A percentile compares a stretch with the other conserved stretches of the same genome.
phyloP scores from a whole-genome alignment of 2,797 vertebrate genomes.

The Danio kyathit region DNA sequence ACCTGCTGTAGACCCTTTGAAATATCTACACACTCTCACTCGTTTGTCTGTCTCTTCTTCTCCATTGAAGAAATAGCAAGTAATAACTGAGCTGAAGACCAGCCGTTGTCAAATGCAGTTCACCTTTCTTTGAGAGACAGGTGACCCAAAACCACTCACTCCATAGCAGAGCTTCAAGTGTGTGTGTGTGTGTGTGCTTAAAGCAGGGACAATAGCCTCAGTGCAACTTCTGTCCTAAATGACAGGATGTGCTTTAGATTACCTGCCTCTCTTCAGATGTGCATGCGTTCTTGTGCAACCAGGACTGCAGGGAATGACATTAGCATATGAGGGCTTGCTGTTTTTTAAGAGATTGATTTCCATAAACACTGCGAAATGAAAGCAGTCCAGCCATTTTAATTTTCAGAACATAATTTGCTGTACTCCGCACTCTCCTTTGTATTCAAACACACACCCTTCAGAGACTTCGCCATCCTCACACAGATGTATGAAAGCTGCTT shows the following conservation, averaged over 20 bases:
- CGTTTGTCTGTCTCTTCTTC: conserved; percentile 20
- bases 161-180: conserved; percentile 43
- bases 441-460: conserved; percentile 27
- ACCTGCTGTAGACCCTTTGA: conserved; percentile 22
- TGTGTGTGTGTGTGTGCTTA: conserved; percentile 1
- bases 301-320: conserved; percentile 34
- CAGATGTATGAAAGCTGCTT: conserved; percentile 19
- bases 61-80: conserved; percentile 6
- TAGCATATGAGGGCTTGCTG: conserved; percentile 22
- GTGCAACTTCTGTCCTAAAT: conserved; percentile 47
- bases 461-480: conserved; percentile 27
- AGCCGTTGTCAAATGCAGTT: conserved; percentile 40
- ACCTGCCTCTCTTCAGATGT: conserved; percentile 16
- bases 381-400: conserved; percentile 19
- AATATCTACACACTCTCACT: conserved; percentile 27
- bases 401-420: conserved; percentile 16
- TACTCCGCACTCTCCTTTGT: conserved; percentile 18
- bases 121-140: conserved; percentile 48
- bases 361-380: conserved; percentile 31
- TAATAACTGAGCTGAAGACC: conserved; percentile 32
- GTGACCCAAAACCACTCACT: conserved; percentile 57
- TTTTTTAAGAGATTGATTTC: conserved; percentile 40
- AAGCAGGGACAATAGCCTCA: conserved; percentile 51
- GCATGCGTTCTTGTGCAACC: neutral
- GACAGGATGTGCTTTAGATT: conserved; percentile 34